These are phyloP conservation scores for Vombatus ursinus DNA, from an alignment of 2,113 vertebrate species.

Conservation along the genomic window DNA sequence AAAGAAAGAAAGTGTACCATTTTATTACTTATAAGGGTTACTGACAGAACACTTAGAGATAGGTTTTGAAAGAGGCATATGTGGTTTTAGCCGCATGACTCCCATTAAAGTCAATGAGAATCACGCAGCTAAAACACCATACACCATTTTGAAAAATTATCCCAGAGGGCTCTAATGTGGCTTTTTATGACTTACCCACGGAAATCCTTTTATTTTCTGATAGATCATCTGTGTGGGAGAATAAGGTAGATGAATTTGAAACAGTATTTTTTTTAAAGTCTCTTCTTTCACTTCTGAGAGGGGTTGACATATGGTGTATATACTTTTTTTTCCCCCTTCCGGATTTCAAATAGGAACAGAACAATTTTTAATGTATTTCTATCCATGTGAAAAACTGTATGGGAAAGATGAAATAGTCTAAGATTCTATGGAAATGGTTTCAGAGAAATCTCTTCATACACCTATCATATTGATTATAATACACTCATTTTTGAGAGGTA, in stretches of 20 bases:
- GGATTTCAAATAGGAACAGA: slow-evolving; percentile 64
- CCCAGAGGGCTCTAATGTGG: slow-evolving; percentile 36
- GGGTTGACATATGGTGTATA: slow-evolving; percentile 43
- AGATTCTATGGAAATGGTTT: slow-evolving; percentile 74
- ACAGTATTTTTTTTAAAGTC: slow-evolving; percentile 22
- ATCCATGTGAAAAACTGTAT: slow-evolving; percentile 22
- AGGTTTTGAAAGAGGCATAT: slow-evolving; percentile 73
- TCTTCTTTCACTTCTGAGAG: slow-evolving; percentile 56
- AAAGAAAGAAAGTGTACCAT: slow-evolving; percentile 74
- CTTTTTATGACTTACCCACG: slow-evolving; percentile 64
- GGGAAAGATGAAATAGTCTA: slow-evolving; percentile 64
- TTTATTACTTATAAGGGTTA: slow-evolving; percentile 78
- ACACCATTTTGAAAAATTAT: slow-evolving; percentile 79
- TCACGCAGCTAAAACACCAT: slow-evolving; percentile 71
- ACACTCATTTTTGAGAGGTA: background rate
- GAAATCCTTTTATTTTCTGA: slow-evolving; percentile 68
- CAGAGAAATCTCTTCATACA: background rate
- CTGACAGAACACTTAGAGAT: slow-evolving; percentile 80
- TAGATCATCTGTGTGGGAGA: slow-evolving; percentile 58
- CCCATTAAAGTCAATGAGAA: slow-evolving; percentile 79
- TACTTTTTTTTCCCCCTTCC: slow-evolving; percentile 54
- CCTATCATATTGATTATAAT: background rate
- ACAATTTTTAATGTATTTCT: slow-evolving; percentile 59
- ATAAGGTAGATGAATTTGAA: slow-evolving; percentile 50
- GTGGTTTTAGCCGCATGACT: slow-evolving; percentile 76